Base-by-base conservation (phyloP, 1,140 invertebrate species). In the Cydia amplana region DNA sequence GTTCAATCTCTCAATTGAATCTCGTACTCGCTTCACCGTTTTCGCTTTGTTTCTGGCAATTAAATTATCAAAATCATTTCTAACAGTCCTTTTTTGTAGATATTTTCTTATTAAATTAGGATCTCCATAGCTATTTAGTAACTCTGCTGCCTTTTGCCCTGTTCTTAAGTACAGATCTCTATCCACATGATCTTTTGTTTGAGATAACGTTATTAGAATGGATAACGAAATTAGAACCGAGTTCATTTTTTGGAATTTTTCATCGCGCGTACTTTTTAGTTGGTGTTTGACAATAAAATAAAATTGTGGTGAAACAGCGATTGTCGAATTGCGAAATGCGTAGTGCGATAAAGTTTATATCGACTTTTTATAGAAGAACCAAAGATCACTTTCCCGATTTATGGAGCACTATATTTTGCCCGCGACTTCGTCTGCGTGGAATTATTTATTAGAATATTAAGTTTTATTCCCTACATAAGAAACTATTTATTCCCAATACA, bases 271-370 rank as follows among this genome's bases (percentile, higher is more conserved):
- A 12, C 7, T 12, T 60, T 23, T 51, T 51, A 18, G 55, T 60
- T 20, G 55, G 55, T 23, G 55, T 20, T 60, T 23, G 20, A n/a
- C 18, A 60, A 23, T 60, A 60, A 60, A 60, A 60, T 60, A 23
- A 23, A 23, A 23, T 23, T 60, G 20, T 60, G 18, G 55, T 23
- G 55, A 60, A 60, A 70, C 28, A 40, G 65, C 20, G 65, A 43
- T 36, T 70, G n/a, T 70, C 14, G 28, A 18, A 20, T 70, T 70
- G 65, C 65, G 65, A 70, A 70, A 70, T 43, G 25, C 36, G 23
- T 32, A 5, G 14, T 32, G 65, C 18, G n/a, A 70, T 70, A 70
- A 70, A 70, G 18, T 36, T 70, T 43, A 70, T 70, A 18, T 20
- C 7, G 36, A 1, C n/a, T 40, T 70, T 70, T 70, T 70, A 70